Conservation (phyloP, 2,888 invertebrate genomes). For the Lepidochrysops patricia region DNA sequence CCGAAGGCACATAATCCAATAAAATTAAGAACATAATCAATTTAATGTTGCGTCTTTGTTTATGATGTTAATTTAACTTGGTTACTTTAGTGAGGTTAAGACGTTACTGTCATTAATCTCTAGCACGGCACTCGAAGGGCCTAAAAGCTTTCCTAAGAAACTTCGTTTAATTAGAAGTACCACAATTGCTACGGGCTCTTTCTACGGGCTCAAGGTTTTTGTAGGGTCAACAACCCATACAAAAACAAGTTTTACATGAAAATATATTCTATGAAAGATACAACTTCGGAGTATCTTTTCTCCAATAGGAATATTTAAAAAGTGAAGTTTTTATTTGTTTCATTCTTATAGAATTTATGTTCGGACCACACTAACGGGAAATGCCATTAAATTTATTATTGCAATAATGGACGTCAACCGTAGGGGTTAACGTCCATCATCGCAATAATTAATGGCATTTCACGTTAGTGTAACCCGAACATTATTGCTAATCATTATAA, state of each 20-base stretch:
- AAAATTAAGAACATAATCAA: neutral
- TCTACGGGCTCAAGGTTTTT: neutral
- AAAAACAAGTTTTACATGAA: neutral
- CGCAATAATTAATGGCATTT: too few relatives aligned
- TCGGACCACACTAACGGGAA: too few relatives aligned
- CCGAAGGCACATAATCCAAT: neutral
- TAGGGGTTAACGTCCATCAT: too few relatives aligned
- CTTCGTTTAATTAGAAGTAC: constrained; percentile 9
- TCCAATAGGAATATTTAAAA: too few relatives aligned
- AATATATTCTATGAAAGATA: neutral
- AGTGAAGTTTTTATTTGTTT: too few relatives aligned
- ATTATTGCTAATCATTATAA: too few relatives aligned
- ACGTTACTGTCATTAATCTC: constrained; percentile 62
- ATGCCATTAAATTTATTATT: too few relatives aligned
- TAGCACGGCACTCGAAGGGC: constrained; percentile 40
- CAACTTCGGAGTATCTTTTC: neutral
- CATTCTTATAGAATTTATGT: too few relatives aligned
- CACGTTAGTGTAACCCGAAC: too few relatives aligned
- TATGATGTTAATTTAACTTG: constrained; percentile 10
- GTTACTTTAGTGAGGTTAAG: constrained; percentile 25
- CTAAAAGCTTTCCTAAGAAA: constrained; percentile 13
- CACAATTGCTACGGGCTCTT: neutral
- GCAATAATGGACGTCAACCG: too few relatives aligned
- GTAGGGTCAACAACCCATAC: too few relatives aligned
- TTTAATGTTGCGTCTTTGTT: neutral